A percentile compares a stretch with the other conserved stretches of the same genome.
phyloP scores from a whole-genome alignment of 2,888 invertebrate genomes.

The Perizoma flavofasciatum region DNA sequence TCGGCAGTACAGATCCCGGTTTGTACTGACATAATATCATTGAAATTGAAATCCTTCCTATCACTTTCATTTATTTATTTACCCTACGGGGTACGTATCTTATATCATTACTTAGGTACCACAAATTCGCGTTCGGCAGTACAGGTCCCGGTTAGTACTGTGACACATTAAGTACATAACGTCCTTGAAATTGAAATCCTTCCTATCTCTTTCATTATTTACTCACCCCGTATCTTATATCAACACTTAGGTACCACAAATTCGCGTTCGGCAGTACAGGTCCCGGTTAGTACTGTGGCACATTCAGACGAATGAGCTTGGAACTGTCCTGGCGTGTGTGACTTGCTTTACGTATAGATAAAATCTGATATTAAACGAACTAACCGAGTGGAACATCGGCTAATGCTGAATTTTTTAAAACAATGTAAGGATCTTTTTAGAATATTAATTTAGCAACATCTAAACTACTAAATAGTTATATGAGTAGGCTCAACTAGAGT shows the following conservation, averaged over 20 bases:
- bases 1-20: no score
- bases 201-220: conserved; percentile 29
- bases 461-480: no score
- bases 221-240: conserved; percentile 6
- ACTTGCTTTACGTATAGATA: no score
- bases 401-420: no score
- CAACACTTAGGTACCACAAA: neutral
- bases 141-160: neutral
- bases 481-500: no score
- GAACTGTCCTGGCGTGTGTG: no score
- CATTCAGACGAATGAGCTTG: neutral
- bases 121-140: neutral
- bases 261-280: neutral
- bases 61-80: conserved; percentile 30
- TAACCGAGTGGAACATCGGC: no score
- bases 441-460: no score
- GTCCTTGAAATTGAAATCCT: conserved; percentile 16
- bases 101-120: neutral
- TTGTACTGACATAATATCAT: no score
- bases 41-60: conserved; percentile 14
- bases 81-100: neutral
- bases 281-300: neutral
- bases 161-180: neutral
- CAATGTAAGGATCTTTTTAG: no score
- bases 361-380: no score